A percentile compares a stretch with the other conserved stretches of the same genome.
phyloP scores from a whole-genome alignment of 53 echinoderm and acorn worm species.

The Mesocentrotus franciscanus region DNA sequence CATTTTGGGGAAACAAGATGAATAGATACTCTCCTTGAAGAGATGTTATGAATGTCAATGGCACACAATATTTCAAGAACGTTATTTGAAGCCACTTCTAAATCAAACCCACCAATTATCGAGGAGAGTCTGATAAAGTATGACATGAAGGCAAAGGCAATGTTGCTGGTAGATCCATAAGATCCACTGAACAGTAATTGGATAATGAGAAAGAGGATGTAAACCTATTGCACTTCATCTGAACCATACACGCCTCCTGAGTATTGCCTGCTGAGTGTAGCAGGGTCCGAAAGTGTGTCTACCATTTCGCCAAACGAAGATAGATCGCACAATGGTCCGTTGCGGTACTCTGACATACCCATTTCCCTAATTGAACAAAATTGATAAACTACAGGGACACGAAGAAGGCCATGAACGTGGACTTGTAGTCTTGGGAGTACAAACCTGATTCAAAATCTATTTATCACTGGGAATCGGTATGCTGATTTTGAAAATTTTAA shows the following conservation, averaged over 20 bases:
- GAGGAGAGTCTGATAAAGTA: background rate
- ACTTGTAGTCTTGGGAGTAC: background rate
- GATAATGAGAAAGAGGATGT: constrained; percentile 50
- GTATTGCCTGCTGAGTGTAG: background rate
- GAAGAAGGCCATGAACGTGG: background rate
- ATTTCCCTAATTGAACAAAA: constrained; percentile 52
- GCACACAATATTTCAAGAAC: background rate
- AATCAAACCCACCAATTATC: background rate
- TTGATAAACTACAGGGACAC: constrained; percentile 43
- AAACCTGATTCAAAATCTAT: background rate
- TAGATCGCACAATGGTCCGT: background rate
- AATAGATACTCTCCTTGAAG: background rate
- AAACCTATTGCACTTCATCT: constrained; percentile 31
- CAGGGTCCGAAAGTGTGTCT: background rate
- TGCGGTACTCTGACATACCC: constrained; percentile 41
- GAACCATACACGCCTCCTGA: constrained; percentile 20
- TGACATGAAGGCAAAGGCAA: constrained; percentile 28
- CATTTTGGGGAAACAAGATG: background rate
- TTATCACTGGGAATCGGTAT: background rate
- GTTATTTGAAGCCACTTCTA: background rate
- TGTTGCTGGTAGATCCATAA: constrained; percentile 44
- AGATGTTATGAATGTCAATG: background rate
- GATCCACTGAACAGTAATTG: constrained; percentile 36
- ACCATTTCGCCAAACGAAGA: background rate
- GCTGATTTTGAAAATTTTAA: background rate